These are phyloP conservation scores for Anomalospiza imberbis DNA, from an alignment of 2,797 vertebrate genomes.

Conservation along the genomic window DNA sequence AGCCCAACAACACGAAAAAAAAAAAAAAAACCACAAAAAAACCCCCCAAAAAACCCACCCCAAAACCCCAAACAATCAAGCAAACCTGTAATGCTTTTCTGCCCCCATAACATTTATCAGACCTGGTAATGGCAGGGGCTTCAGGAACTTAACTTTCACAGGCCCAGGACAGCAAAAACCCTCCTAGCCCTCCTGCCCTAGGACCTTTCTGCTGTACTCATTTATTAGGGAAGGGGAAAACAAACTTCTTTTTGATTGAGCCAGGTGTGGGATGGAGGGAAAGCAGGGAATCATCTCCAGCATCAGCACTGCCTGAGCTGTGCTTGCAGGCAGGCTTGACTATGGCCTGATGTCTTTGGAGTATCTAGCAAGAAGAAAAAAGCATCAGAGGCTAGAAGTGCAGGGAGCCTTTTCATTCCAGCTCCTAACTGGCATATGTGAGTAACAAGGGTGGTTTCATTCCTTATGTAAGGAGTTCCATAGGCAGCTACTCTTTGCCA, in stretches of 20 bases:
- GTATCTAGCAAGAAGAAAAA: background rate
- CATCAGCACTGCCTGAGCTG: background rate
- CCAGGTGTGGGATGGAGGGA: background rate
- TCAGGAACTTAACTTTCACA: background rate
- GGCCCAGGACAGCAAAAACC: background rate
- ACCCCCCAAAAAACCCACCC: too few relatives aligned
- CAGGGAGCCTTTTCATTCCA: background rate
- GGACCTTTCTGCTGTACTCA: background rate
- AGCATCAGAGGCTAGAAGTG: background rate
- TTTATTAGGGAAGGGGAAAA: background rate
- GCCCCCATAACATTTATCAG: background rate
- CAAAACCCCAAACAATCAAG: background rate
- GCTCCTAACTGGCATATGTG: background rate
- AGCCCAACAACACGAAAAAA: background rate
- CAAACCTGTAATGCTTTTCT: background rate
- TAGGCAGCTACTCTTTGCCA: background rate
- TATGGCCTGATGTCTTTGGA: background rate
- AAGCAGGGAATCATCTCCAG: background rate
- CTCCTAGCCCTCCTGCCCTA: background rate
- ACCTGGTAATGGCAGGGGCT: background rate
- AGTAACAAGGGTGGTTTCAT: background rate
- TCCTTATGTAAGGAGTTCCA: background rate
- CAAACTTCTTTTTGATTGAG: background rate
- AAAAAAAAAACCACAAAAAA: too few relatives aligned
- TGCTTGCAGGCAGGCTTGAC: background rate